Percentiles rank a stretch among this genome's conserved stretches.
Conservation (phyloP, 2,888 invertebrate genomes). For the Amiota minor region DNA sequence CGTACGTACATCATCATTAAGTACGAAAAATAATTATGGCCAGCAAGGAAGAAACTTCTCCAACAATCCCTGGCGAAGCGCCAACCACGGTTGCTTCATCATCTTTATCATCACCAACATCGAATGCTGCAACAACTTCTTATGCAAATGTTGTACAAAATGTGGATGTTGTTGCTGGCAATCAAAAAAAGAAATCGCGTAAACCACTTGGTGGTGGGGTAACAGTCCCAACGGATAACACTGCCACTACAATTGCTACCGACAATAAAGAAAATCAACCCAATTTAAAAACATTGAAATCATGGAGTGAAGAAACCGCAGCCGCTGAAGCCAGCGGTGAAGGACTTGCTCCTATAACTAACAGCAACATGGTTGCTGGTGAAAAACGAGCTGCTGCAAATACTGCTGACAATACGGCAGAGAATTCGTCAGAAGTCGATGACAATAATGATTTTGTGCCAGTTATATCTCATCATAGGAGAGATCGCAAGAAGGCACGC, state of each 20-base stretch:
- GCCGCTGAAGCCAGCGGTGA: conserved; percentile 59
- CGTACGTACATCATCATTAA: no score
- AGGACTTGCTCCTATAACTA: conserved; percentile 12
- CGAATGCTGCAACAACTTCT: conserved; percentile 75
- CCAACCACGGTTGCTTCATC: conserved; percentile 73
- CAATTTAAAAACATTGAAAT: conserved; percentile 66
- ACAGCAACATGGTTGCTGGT: conserved; percentile 63
- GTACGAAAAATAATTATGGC: conserved; percentile 55
- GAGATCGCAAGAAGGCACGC: conserved; percentile 72
- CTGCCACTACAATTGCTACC: conserved; percentile 25
- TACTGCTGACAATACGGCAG: conserved; percentile 65
- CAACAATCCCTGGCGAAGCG: conserved; percentile 36
- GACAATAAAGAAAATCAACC: conserved; percentile 70
- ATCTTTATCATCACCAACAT: conserved; percentile 77
- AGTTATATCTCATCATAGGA: conserved; percentile 72
- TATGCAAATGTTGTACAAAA: conserved; percentile 81
- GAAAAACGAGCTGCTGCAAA: conserved; percentile 70
- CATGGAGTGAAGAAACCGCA: conserved; percentile 70
- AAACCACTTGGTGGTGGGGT: conserved; percentile 30
- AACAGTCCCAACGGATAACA: conserved; percentile 10
- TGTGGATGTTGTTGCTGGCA: conserved; percentile 45
- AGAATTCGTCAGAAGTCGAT: conserved; percentile 71
- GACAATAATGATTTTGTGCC: conserved; percentile 73
- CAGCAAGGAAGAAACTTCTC: conserved; percentile 67
- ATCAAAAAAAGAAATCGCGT: conserved; percentile 50